These are phyloP conservation scores for Pseudococcus viburni DNA, from an alignment of 2,888 invertebrate genomes.

Conservation along the genomic window DNA sequence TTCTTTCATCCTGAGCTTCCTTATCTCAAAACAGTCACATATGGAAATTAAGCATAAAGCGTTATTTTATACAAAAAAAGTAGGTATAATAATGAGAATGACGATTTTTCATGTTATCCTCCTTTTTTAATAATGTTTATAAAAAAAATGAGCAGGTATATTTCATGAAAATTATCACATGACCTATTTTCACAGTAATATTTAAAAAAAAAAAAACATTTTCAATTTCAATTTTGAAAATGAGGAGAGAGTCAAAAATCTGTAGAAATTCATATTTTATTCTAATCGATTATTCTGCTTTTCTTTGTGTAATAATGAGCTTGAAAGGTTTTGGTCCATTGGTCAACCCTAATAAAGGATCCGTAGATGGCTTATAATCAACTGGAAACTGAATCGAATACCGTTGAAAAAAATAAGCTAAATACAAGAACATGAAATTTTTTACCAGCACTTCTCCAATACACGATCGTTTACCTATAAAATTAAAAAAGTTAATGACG, in stretches of 20 bases:
- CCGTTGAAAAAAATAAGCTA: constrained; percentile 51
- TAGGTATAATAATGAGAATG: too few relatives aligned
- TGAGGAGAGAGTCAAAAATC: not conserved
- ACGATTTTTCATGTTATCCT: too few relatives aligned
- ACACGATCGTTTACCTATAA: constrained; percentile 49
- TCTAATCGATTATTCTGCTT: not conserved
- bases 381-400: constrained; percentile 3
- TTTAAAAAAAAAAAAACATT: too few relatives aligned
- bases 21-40: too few relatives aligned
- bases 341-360: not conserved
- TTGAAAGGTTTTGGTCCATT: constrained; percentile 52
- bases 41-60: too few relatives aligned
- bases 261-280: not conserved
- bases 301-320: not conserved
- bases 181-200: too few relatives aligned
- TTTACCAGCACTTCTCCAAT: constrained; percentile 37
- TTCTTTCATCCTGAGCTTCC: too few relatives aligned
- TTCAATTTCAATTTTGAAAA: too few relatives aligned
- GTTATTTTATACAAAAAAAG: too few relatives aligned
- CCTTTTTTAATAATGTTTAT: too few relatives aligned
- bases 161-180: too few relatives aligned
- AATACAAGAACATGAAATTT: constrained; percentile 47
- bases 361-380: not conserved
- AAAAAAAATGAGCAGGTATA: too few relatives aligned
- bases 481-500: not conserved